A percentile compares a stretch with the other conserved stretches of the same genome.
Conservation (phyloP, 92 coral and sea anemone genomes). For the Pocillopora grandis region DNA sequence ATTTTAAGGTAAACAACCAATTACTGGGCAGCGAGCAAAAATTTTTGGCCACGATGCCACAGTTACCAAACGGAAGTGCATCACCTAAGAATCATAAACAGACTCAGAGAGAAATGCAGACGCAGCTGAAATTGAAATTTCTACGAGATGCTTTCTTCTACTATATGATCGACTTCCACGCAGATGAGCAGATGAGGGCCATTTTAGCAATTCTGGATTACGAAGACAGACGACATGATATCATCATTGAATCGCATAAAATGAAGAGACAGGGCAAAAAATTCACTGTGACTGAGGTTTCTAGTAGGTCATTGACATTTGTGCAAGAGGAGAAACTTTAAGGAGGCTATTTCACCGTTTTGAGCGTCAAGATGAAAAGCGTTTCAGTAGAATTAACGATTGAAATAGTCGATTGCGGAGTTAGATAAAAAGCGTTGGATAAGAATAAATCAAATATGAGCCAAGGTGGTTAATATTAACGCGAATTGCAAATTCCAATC, state of each 20-base stretch:
- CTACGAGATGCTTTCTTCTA: constrained; percentile 96
- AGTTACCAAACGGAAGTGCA: constrained; percentile 18
- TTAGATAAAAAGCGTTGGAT: background rate
- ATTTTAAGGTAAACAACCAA: constrained; percentile 73
- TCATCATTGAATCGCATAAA: constrained; percentile 80
- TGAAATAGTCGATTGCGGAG: background rate
- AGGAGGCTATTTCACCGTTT: background rate
- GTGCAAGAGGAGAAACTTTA: constrained; percentile 74
- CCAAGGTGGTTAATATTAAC: too few species aligned
- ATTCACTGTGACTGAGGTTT: constrained; percentile 92
- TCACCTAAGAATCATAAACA: constrained; percentile 44
- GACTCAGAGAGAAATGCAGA: constrained; percentile 72
- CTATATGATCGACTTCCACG: constrained; percentile 97
- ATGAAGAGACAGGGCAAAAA: constrained; percentile 89
- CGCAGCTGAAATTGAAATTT: constrained; percentile 86
- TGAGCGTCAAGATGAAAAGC: too few species aligned
- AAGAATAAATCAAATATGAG: too few species aligned
- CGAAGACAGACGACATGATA: constrained; percentile 93
- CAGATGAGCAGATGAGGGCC: constrained; percentile 97
- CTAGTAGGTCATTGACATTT: constrained; percentile 90
- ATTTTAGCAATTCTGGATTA: constrained; percentile 92
- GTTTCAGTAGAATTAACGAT: too few species aligned
- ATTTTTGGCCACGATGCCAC: constrained; percentile 26
- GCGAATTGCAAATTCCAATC: too few species aligned
- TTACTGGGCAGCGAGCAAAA: constrained; percentile 32